Evolutionary conservation across 2,113 vertebrate genomes (phyloP).

Genomic region (Globicephala melas): DNA sequence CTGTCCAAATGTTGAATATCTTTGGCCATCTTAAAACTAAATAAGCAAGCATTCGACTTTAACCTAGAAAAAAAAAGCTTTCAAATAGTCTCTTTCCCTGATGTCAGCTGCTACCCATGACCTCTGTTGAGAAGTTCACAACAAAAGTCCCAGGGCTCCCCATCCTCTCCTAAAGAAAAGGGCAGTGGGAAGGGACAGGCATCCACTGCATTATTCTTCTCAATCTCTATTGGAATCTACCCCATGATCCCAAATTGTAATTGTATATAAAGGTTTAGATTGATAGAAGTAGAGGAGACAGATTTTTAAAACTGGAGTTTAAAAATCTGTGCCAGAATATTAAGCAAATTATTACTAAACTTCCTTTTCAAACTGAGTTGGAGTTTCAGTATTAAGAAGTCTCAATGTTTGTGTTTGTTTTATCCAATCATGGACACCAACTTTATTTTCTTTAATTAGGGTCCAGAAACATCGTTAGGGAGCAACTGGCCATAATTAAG

Average conservation of each 20-base stretch:
- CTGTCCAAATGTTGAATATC: constrained; percentile 6
- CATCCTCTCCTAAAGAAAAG: background rate
- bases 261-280: background rate
- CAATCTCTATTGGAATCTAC: background rate
- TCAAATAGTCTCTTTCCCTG: background rate
- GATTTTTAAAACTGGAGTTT: background rate
- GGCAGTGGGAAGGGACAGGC: background rate
- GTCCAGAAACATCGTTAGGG: background rate
- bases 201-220: background rate
- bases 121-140: background rate
- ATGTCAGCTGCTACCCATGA: constrained; percentile 24
- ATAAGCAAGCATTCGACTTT: background rate
- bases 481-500: constrained; percentile 45
- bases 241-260: background rate
- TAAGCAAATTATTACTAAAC: constrained; percentile 33
- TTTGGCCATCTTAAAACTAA: constrained; percentile 33
- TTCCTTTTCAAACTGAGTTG: background rate
- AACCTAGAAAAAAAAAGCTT: constrained; percentile 15
- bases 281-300: background rate
- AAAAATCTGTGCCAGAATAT: constrained; percentile 41
- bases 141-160: background rate
- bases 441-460: constrained; percentile 56
- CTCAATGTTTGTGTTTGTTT: background rate
- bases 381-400: background rate
- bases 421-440: background rate